phyloP scores from a whole-genome alignment of 2,797 vertebrate species.

The Huso huso region DNA sequence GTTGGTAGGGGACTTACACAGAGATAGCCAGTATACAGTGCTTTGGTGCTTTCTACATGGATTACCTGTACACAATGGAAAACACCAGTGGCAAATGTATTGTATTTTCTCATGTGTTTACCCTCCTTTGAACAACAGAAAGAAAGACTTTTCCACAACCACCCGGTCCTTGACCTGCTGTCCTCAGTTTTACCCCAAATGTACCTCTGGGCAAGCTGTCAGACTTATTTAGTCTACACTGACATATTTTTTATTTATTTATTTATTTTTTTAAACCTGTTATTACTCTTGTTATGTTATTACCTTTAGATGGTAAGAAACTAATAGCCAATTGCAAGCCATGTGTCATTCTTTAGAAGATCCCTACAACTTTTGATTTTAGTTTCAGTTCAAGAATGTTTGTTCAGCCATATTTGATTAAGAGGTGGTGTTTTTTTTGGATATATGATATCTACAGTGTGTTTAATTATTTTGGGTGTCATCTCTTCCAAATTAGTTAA shows the following conservation, averaged over 20 bases:
- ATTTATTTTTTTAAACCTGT: too few relatives aligned
- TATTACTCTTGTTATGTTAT: too few relatives aligned
- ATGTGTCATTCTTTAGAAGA: slow-evolving; percentile 49
- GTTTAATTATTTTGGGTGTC: too few relatives aligned
- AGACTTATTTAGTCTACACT: slow-evolving; percentile 57
- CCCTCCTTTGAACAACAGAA: slow-evolving; percentile 48
- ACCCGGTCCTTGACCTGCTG: slow-evolving; percentile 62
- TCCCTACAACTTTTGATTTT: slow-evolving; percentile 36
- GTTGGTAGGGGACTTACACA: slow-evolving; percentile 89
- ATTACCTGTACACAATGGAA: slow-evolving; percentile 97
- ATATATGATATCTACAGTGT: too few relatives aligned
- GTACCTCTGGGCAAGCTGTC: slow-evolving; percentile 51
- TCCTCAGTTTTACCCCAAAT: slow-evolving; percentile 60
- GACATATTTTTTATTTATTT: slow-evolving; percentile 35
- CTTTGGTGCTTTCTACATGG: slow-evolving; percentile 97
- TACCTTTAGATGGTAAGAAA: slow-evolving; percentile 53
- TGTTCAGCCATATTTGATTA: slow-evolving; percentile 25
- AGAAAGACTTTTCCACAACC: slow-evolving; percentile 48
- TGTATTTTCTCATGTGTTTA: slow-evolving; percentile 50
- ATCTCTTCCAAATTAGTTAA: too few relatives aligned
- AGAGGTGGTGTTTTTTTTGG: too few relatives aligned
- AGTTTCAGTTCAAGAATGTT: slow-evolving; percentile 38
- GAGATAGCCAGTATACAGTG: slow-evolving; percentile 92
- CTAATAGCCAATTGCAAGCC: slow-evolving; percentile 50
- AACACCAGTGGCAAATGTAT: slow-evolving; percentile 78